Evolutionary conservation across 2,888 invertebrate species (phyloP).

Genomic region (Epistrophe eligans): DNA sequence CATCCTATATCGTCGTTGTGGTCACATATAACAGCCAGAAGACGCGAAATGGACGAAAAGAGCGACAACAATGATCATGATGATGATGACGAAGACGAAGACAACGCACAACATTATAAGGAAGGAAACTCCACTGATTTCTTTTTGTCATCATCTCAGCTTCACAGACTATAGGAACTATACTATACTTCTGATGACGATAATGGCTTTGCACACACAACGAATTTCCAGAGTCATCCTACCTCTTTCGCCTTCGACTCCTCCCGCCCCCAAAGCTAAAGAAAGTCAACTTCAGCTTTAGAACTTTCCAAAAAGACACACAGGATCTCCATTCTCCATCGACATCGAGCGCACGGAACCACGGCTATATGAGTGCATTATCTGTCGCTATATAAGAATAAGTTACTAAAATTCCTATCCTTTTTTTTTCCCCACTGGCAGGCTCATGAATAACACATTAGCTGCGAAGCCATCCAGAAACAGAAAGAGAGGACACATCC

Average conservation of each 20-base stretch:
- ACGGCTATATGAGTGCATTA: constrained; percentile 71
- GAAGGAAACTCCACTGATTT: constrained; percentile 74
- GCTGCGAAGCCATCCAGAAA: constrained; percentile 63
- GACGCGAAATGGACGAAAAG: constrained; percentile 21
- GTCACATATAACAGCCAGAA: constrained; percentile 22
- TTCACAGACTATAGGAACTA: constrained; percentile 25
- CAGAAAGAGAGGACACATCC: constrained; percentile 38
- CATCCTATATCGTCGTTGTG: constrained; percentile 49
- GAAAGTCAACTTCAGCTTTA: constrained; percentile 58
- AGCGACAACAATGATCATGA: constrained; percentile 41
- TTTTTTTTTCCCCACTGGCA: constrained; percentile 68
- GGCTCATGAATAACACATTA: constrained; percentile 76
- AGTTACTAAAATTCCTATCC: constrained; percentile 76
- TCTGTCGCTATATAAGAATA: constrained; percentile 74
- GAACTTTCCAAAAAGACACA: constrained; percentile 73
- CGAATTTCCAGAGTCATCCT: background rate
- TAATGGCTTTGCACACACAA: constrained; percentile 66
- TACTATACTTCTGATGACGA: constrained; percentile 62
- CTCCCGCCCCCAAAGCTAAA: constrained; percentile 47
- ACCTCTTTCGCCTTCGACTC: background rate
- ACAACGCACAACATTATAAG: constrained; percentile 67
- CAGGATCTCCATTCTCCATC: constrained; percentile 50
- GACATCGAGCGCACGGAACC: constrained; percentile 45
- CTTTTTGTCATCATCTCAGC: constrained; percentile 69
- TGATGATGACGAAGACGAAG: constrained; percentile 25